A percentile compares a stretch with the other conserved stretches of the same genome.
Evolutionary conservation across 2,113 vertebrate genomes (phyloP).

Genomic region (Heliornis fulica): DNA sequence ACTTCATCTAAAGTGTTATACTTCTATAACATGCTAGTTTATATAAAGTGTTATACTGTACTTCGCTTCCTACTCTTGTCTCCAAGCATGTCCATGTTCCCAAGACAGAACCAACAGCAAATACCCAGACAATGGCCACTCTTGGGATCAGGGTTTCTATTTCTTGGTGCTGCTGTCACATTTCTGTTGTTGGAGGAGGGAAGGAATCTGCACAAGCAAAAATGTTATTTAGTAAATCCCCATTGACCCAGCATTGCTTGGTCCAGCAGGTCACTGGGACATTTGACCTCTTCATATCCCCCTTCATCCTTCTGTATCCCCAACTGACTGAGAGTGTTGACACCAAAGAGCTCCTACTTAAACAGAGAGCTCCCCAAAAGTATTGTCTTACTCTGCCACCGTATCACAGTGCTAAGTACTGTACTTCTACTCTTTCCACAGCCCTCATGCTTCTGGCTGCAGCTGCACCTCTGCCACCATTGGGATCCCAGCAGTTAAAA

Average conservation of each 20-base stretch:
- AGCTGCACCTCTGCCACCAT: not conserved
- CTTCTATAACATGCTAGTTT: too few species aligned
- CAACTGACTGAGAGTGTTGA: not conserved
- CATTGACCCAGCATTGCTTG: not conserved
- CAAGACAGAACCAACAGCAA: not conserved
- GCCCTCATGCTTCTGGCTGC: not conserved
- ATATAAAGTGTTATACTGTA: not conserved
- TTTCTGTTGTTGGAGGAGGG: not conserved
- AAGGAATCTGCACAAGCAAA: not conserved
- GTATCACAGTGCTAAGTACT: not conserved
- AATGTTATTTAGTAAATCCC: not conserved
- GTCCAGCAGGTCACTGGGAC: not conserved
- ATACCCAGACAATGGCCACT: not conserved
- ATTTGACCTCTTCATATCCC: not conserved
- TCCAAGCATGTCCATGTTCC: not conserved
- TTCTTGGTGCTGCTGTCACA: not conserved
- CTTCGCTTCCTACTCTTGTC: not conserved
- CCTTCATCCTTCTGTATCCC: not conserved
- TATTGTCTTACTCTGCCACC: not conserved
- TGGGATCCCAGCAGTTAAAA: not conserved
- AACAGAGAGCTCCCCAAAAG: not conserved
- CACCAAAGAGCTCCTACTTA: not conserved
- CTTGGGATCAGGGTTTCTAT: not conserved
- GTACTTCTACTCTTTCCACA: not conserved
- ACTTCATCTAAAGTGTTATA: not conserved